phyloP scores from a whole-genome alignment of 2,888 invertebrate genomes.

The Steinernema hermaphroditum region DNA sequence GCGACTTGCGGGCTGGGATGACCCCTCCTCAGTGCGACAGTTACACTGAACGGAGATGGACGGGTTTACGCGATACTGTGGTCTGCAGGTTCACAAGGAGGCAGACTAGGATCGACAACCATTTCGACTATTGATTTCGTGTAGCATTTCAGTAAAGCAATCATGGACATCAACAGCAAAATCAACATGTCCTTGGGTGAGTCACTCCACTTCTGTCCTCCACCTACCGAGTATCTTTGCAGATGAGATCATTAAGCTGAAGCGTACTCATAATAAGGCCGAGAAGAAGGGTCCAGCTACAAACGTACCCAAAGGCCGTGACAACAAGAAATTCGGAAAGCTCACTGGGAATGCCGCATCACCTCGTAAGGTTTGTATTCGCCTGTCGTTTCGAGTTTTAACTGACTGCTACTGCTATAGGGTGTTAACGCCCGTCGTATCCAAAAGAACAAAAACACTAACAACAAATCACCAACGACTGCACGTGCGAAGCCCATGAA shows the following conservation, averaged over 20 bases:
- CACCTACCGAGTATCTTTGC: conserved; percentile 36
- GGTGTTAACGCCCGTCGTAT: conserved; percentile 4
- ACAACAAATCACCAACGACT: not conserved
- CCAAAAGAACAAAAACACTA: not conserved
- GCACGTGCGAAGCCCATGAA: not conserved
- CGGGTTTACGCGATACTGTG: not conserved
- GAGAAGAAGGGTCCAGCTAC: conserved; percentile 31
- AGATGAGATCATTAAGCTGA: conserved; percentile 51
- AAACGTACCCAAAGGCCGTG: not conserved
- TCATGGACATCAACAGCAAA: conserved; percentile 40
- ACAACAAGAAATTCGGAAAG: conserved; percentile 15
- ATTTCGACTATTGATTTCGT: conserved; percentile 6
- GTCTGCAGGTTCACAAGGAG: not conserved
- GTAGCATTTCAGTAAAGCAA: conserved; percentile 29
- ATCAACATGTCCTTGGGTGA: conserved; percentile 48
- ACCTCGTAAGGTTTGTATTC: conserved; percentile 24
- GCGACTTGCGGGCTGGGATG: not conserved
- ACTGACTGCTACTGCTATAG: not conserved
- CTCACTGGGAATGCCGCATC: not conserved
- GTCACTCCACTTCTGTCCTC: not conserved
- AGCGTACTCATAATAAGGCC: conserved; percentile 32
- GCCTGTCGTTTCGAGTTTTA: not conserved
- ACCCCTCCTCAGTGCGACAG: not conserved
- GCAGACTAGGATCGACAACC: not conserved
- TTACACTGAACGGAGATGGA: not conserved